Evolutionary conservation across 1,140 invertebrate genomes (phyloP).

Genomic region (Sitodiplosis mosellana): DNA sequence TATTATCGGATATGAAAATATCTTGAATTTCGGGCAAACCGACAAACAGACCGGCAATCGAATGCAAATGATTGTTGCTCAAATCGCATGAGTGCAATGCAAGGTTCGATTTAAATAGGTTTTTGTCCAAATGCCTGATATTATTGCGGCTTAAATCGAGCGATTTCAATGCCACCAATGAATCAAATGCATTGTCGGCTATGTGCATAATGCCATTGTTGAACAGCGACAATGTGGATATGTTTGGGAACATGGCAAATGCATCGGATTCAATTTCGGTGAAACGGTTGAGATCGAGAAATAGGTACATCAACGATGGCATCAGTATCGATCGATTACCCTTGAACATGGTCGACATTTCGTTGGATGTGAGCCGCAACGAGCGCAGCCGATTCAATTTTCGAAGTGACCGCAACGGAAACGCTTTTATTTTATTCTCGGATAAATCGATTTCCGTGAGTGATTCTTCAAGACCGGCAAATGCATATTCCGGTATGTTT

Average conservation of each 20-base stretch:
- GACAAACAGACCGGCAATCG: conserved; percentile 61
- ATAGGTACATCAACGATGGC: conserved; percentile 51
- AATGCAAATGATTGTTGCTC: conserved; percentile 75
- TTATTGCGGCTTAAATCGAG: conserved; percentile 77
- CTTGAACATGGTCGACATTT: conserved; percentile 35
- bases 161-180: conserved; percentile 53
- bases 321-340: conserved; percentile 31
- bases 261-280: conserved; percentile 50
- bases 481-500: conserved; percentile 64
- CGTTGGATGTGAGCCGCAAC: conserved; percentile 66
- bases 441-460: conserved; percentile 67
- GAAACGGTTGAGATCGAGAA: conserved; percentile 74
- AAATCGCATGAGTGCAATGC: conserved; percentile 64
- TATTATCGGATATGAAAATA: conserved; percentile 77
- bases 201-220: conserved; percentile 65
- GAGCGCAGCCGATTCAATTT: conserved; percentile 52
- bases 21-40: conserved; percentile 56
- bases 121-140: conserved; percentile 49
- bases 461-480: conserved; percentile 62
- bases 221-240: conserved; percentile 63
- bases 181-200: conserved; percentile 55
- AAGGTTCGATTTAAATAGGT: conserved; percentile 53
- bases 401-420: conserved; percentile 60
- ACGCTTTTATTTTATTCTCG: conserved; percentile 64
- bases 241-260: conserved; percentile 56